Evolutionary conservation across 2,113 vertebrate genomes (phyloP).

Genomic region (Solenodon paradoxus): DNA sequence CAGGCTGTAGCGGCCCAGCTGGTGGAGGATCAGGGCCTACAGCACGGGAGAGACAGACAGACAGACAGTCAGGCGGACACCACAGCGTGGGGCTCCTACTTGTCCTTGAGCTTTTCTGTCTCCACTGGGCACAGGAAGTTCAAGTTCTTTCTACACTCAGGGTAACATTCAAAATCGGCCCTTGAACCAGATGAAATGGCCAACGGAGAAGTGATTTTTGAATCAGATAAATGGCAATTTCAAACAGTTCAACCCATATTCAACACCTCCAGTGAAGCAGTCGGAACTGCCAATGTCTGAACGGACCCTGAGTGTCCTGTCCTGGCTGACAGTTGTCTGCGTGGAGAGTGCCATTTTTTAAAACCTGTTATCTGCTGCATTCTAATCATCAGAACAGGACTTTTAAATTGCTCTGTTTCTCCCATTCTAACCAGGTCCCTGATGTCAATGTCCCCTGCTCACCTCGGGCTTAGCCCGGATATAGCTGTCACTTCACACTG

Average conservation of each 20-base stretch:
- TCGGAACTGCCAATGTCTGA: rapidly evolving
- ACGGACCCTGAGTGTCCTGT: rapidly evolving
- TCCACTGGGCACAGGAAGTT: rapidly evolving
- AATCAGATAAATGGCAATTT: background rate
- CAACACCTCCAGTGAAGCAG: rapidly evolving
- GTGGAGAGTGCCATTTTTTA: background rate
- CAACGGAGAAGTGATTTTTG: rapidly evolving
- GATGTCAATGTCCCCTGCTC: background rate
- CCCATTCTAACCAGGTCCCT: background rate
- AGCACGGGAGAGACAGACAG: background rate
- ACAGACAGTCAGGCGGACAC: background rate
- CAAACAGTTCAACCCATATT: background rate
- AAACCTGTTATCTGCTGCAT: no score
- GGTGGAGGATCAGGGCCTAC: conserved; percentile 96
- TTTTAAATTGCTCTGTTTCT: background rate
- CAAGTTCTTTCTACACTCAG: background rate
- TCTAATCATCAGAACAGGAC: background rate
- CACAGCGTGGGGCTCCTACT: rapidly evolving
- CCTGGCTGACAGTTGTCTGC: background rate
- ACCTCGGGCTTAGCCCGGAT: rapidly evolving
- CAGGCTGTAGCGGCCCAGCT: conserved; percentile 94
- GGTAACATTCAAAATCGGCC: background rate
- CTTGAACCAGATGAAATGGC: rapidly evolving
- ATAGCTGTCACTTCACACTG: background rate
- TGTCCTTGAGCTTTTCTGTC: background rate